Evolutionary conservation across 35 echinoderm and acorn worm species (phyloP), one percentile per base, ranked within the genome.

Genomic region (Nesometra sesokonis): DNA sequence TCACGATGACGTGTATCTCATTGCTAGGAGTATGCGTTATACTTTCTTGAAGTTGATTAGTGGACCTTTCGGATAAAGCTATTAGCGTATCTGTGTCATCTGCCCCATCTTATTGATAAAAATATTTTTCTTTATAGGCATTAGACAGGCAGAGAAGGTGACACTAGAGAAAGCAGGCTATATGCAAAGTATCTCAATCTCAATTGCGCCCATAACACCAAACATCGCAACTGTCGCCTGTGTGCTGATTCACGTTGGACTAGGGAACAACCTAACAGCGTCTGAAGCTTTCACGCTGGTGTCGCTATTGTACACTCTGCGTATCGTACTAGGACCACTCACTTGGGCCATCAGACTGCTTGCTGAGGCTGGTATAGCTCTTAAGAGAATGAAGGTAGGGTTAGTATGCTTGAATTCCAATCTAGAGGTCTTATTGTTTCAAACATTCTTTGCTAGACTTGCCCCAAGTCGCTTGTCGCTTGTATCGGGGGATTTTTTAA

Each of bases 241-340:
- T 79, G 94, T 99, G 32, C 80, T 93, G 30, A 86, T 97, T 17
- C 85, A 87, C 78, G 32, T 93, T 5, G 37, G 46, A 21, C 31
- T 90, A 34, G 88, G 83, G 8, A 85, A 90, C 13, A n/a, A 19
- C 29, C 82, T 97, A 23, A 83, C 85, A 57, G 91, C 94, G 11
- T 76, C 94, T 11, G 40, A 87, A 85, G 92, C 92, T 34, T 98
- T 98, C 83, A 98, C 95, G 21, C 81, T 98, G 7, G 93, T 98
- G 11, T 89, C 92, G 3, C 84, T 91, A 15, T 39, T 98, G 52
- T 93, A 98, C 76, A 94, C 95, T 2, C 85, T 98, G 7, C 88
- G 95, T 57, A 86, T 84, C 21, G 95, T 98, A 0, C 82, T 98
- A 30, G 92, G 95, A 38, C 86, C 90, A 0, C 91, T 93, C 8